Evolutionary conservation across 2,888 invertebrate genomes (phyloP).

Genomic region (Phlogophora meticulosa): DNA sequence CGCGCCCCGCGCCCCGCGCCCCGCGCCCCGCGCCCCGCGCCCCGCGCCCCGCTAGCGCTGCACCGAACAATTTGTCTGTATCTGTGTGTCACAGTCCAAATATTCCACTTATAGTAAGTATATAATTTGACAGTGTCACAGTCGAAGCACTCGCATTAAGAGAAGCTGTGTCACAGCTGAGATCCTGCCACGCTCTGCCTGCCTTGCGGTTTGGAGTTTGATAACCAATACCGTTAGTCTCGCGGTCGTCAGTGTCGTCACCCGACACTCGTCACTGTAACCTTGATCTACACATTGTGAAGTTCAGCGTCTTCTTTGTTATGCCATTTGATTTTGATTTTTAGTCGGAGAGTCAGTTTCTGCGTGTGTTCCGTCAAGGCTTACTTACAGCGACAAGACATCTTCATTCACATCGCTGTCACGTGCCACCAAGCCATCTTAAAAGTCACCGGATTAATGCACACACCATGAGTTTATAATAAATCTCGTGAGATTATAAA

Average conservation of each 20-base stretch:
- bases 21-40: no score
- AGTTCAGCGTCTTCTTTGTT: conserved; percentile 3
- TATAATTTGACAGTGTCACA: conserved; percentile 19
- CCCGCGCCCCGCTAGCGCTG: neutral
- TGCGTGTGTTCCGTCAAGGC: no score
- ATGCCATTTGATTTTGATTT: neutral
- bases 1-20: neutral
- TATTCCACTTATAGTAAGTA: conserved; percentile 13
- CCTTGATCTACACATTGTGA: conserved; percentile 4
- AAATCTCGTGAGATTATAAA: no score
- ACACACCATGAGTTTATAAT: no score
- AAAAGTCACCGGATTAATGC: no score
- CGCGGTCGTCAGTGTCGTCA: conserved; percentile 1
- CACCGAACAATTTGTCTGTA: neutral
- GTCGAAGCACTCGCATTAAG: conserved; percentile 1
- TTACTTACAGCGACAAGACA: no score
- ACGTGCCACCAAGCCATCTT: no score
- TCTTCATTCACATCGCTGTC: no score
- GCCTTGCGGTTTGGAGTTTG: conserved; percentile 25
- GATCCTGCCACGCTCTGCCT: conserved; percentile 61
- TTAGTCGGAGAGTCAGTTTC: no score
- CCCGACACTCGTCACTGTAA: conserved; percentile 3
- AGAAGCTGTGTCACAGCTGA: conserved; percentile 52
- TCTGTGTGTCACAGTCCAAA: conserved; percentile 26
- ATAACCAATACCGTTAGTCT: conserved; percentile 43